phyloP scores from a whole-genome alignment of 2,113 vertebrate genomes.

The Anhinga anhinga region DNA sequence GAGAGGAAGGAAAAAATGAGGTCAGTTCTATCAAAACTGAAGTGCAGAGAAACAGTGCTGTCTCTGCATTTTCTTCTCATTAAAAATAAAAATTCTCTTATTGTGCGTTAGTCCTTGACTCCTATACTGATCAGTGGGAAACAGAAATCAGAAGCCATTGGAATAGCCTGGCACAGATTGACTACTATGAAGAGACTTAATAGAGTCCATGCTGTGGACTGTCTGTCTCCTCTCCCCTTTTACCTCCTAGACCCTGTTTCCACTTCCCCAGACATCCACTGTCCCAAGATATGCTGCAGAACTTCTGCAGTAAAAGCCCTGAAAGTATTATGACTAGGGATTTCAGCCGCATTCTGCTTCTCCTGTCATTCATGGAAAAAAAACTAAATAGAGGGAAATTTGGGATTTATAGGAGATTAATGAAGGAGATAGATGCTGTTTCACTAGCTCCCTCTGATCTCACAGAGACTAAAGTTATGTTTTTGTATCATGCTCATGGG shows the following conservation, averaged over 20 bases:
- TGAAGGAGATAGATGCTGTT: background rate
- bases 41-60: background rate
- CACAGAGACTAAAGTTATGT: background rate
- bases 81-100: background rate
- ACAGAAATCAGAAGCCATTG: background rate
- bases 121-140: background rate
- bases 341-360: background rate
- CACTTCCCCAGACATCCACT: background rate
- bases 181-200: background rate
- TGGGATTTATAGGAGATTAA: background rate
- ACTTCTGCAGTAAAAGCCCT: background rate
- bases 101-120: background rate
- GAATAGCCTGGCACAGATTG: background rate
- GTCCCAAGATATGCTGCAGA: background rate
- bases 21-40: background rate
- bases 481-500: background rate
- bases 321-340: background rate
- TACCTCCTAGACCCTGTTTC: background rate
- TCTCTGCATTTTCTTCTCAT: background rate
- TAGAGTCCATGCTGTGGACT: background rate
- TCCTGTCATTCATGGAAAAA: background rate
- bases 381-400: background rate
- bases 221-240: background rate
- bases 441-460: background rate
- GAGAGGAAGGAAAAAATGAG: slow-evolving; percentile 37